Evolutionary conservation across 2,113 vertebrate species (phyloP).

Genomic region (Aviceda subcristata): DNA sequence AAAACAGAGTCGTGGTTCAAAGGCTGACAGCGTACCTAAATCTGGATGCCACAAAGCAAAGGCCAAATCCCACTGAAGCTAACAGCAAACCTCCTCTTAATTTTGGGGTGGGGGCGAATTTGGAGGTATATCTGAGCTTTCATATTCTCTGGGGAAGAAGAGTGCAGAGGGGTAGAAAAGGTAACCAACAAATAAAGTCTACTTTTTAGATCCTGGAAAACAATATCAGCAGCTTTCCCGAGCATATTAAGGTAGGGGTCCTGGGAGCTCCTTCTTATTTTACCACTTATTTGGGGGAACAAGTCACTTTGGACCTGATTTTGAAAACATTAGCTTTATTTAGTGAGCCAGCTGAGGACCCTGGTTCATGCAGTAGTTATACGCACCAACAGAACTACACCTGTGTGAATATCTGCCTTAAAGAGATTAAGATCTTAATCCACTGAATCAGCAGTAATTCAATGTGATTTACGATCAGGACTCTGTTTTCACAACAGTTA

Average conservation of each 20-base stretch:
- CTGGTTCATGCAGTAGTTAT: background rate
- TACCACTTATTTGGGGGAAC: background rate
- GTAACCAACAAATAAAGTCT: background rate
- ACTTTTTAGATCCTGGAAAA: background rate
- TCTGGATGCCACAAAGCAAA: background rate
- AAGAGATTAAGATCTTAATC: background rate
- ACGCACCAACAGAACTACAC: accelerated
- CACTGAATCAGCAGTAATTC: background rate
- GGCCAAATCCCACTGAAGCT: background rate
- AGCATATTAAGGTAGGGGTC: background rate
- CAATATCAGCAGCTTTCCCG: background rate
- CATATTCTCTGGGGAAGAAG: background rate
- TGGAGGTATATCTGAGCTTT: background rate
- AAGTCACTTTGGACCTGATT: background rate
- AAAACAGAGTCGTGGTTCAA: background rate
- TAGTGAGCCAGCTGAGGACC: background rate
- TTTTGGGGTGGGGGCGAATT: background rate
- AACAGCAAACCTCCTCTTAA: background rate
- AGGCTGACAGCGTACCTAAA: background rate
- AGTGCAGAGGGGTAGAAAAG: background rate
- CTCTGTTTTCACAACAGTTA: background rate
- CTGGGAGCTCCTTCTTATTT: background rate
- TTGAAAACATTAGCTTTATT: background rate
- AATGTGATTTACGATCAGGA: background rate
- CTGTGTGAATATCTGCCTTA: background rate